Evolutionary conservation across 1,140 invertebrate species (phyloP).

Genomic region (Drosophila sproati): DNA sequence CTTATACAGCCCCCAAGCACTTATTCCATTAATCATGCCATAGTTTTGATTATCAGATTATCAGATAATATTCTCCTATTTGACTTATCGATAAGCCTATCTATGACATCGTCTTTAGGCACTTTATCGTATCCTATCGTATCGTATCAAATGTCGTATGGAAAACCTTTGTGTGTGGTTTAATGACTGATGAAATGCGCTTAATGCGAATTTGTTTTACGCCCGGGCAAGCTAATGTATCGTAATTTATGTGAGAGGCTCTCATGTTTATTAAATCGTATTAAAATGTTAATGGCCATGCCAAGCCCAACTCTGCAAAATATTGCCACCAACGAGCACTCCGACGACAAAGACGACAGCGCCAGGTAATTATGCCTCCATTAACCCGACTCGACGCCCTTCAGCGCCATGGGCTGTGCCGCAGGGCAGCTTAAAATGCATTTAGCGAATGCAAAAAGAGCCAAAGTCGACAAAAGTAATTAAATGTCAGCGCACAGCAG

Average conservation of each 20-base stretch:
- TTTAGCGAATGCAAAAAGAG: constrained; percentile 68
- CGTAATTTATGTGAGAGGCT: constrained; percentile 63
- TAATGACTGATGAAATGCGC: constrained; percentile 65
- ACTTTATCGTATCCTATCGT: no score
- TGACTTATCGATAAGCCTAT: no score
- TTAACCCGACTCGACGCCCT: constrained; percentile 56
- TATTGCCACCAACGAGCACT: constrained; percentile 51
- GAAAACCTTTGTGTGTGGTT: constrained; percentile 13
- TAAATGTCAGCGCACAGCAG: constrained; percentile 60
- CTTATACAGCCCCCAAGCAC: no score
- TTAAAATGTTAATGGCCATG: constrained; percentile 77
- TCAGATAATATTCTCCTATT: no score
- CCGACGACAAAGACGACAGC: not conserved
- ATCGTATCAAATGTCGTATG: not conserved
- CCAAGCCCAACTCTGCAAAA: constrained; percentile 57
- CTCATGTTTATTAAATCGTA: constrained; percentile 71
- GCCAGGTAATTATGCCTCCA: constrained; percentile 75
- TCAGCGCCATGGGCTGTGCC: not conserved
- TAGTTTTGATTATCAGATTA: no score
- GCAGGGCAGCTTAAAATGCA: constrained; percentile 67
- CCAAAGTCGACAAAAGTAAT: constrained; percentile 66
- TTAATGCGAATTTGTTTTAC: constrained; percentile 56
- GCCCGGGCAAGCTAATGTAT: constrained; percentile 18
- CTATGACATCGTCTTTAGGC: no score
- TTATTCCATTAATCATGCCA: no score